Percentiles rank a stretch among this genome's conserved stretches.
Evolutionary conservation across 37 sponge, comb jelly and placozoan species (phyloP).

Genomic region (Sycon ciliatum): DNA sequence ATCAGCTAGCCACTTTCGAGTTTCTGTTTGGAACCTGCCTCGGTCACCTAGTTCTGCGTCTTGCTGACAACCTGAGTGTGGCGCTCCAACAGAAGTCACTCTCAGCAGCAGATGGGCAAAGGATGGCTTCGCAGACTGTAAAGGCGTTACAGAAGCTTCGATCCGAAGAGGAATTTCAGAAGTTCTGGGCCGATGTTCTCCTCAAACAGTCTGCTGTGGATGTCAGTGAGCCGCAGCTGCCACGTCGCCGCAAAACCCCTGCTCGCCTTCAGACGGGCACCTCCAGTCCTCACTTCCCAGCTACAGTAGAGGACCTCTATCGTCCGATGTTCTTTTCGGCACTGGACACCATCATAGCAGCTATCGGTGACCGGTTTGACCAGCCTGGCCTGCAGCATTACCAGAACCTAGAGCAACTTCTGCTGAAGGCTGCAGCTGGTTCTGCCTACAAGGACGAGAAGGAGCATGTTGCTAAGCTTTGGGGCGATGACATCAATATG

Average conservation of each 20-base stretch:
- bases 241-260: slow-evolving; percentile 16
- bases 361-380: slow-evolving; percentile 30
- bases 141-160: slow-evolving; percentile 31
- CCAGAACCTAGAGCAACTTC: slow-evolving; percentile 26
- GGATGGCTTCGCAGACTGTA: slow-evolving; percentile 25
- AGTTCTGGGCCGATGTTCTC: slow-evolving; percentile 32
- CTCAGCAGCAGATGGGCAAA: slow-evolving; percentile 62
- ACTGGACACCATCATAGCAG: slow-evolving; percentile 31
- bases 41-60: slow-evolving; percentile 35
- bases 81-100: slow-evolving; percentile 32
- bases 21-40: slow-evolving; percentile 25
- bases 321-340: slow-evolving; percentile 35
- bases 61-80: slow-evolving; percentile 40
- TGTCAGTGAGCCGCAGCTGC: slow-evolving; percentile 15
- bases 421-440: slow-evolving; percentile 33
- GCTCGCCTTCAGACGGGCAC: slow-evolving; percentile 19
- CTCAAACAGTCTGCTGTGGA: slow-evolving; percentile 14
- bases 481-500: slow-evolving; percentile 28
- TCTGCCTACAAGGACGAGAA: slow-evolving; percentile 22
- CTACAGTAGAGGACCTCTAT: slow-evolving; percentile 38
- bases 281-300: slow-evolving; percentile 17
- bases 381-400: slow-evolving; percentile 41
- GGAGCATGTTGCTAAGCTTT: slow-evolving; percentile 20
- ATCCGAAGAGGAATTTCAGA: slow-evolving; percentile 28
- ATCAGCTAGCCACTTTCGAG: slow-evolving; percentile 33